Evolutionary conservation across 2,113 vertebrate species (phyloP).

Genomic region (Anguilla japonica): DNA sequence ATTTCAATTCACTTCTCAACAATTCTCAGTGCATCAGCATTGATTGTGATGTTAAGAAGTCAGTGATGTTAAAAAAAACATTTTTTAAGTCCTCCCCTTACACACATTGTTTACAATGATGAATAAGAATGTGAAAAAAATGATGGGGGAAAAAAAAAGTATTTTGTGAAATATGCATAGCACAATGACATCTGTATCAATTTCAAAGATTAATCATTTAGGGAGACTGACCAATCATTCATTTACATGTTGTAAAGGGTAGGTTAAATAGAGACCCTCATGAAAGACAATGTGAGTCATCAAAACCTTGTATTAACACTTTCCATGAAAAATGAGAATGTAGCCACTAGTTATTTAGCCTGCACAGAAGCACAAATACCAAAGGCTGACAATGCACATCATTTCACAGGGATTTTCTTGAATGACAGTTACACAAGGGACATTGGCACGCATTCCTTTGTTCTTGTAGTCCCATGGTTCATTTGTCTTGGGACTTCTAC

Average conservation of each 20-base stretch:
- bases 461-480: not conserved
- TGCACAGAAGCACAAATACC: not conserved
- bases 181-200: not conserved
- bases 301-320: not conserved
- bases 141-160: not conserved
- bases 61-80: not conserved
- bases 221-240: not conserved
- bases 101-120: not conserved
- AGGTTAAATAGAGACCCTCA: not conserved
- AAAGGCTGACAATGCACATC: not conserved
- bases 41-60: not conserved
- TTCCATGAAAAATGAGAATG: not conserved
- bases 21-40: not conserved
- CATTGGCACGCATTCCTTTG: not conserved
- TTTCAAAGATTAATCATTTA: not conserved
- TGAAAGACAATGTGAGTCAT: not conserved
- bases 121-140: too few relatives aligned
- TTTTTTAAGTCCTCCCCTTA: not conserved
- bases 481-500: not conserved
- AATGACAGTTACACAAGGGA: not conserved
- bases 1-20: not conserved
- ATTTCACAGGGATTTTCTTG: not conserved
- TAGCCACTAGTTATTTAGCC: not conserved
- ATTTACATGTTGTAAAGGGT: too few relatives aligned
- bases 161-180: not conserved